A percentile compares a stretch with the other conserved stretches of the same genome.
These are phyloP conservation scores for Bombus confusus DNA, from an alignment of 1,140 invertebrate genomes.

Conservation along the genomic window DNA sequence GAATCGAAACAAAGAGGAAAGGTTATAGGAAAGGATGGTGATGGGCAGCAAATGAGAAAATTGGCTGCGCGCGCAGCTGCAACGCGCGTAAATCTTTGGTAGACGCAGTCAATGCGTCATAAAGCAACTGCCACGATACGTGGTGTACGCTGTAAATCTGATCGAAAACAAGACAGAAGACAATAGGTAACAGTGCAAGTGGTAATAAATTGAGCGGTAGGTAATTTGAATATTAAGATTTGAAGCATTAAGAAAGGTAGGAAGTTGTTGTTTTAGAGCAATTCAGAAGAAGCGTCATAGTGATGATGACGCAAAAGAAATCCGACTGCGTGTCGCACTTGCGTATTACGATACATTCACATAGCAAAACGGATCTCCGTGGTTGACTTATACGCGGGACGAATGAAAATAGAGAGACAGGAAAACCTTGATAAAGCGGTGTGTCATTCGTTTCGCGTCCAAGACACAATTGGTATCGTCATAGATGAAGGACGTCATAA, in stretches of 20 bases:
- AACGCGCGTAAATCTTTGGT: background rate
- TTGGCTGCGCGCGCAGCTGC: background rate
- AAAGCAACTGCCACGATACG: background rate
- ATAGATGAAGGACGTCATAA: background rate
- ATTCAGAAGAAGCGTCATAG: background rate
- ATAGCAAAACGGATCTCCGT: slow-evolving; percentile 4
- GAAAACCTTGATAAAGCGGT: background rate
- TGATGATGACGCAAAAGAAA: slow-evolving; percentile 4
- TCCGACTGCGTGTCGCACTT: slow-evolving; percentile 11
- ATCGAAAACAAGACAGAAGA: too few species aligned
- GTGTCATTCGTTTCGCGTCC: background rate
- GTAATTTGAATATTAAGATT: background rate
- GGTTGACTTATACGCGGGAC: slow-evolving; percentile 1
- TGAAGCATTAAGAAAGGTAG: too few species aligned
- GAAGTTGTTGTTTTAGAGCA: too few species aligned
- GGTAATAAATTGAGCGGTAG: background rate
- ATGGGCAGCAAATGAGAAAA: too few species aligned
- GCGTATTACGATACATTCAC: slow-evolving; percentile 21
- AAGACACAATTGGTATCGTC: background rate
- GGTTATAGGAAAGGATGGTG: background rate
- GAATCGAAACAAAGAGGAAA: too few species aligned
- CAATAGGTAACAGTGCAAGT: background rate
- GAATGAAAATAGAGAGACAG: background rate
- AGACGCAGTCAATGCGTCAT: background rate
- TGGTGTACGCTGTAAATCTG: background rate